phyloP scores from a whole-genome alignment of 1,140 invertebrate species.

The Anastatus disparis region DNA sequence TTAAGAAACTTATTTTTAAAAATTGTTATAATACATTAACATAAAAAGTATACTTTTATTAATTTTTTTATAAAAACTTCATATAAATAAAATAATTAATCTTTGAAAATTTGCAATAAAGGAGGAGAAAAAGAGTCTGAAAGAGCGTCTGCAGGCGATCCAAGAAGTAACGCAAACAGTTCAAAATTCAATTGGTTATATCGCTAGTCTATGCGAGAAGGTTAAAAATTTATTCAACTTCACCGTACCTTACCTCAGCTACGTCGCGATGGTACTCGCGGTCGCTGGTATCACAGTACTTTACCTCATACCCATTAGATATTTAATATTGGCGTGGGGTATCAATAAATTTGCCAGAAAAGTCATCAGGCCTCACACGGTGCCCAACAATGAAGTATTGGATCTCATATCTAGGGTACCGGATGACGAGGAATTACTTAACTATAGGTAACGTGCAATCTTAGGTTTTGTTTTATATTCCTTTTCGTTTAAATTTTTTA shows the following conservation, averaged over 20 bases:
- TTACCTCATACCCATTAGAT: slow-evolving; percentile 91
- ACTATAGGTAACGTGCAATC: slow-evolving; percentile 68
- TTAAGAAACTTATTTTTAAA: not conserved
- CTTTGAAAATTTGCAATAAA: slow-evolving; percentile 63
- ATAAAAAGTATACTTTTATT: not conserved
- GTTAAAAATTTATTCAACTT: slow-evolving; percentile 98
- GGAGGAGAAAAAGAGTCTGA: slow-evolving; percentile 96
- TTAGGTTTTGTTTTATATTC: too few relatives aligned
- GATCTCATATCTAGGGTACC: slow-evolving; percentile 96
- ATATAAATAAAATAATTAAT: not conserved
- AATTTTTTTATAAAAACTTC: not conserved
- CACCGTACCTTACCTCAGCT: slow-evolving; percentile 95
- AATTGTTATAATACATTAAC: too few relatives aligned
- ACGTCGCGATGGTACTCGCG: slow-evolving; percentile 85
- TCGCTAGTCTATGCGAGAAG: slow-evolving; percentile 91
- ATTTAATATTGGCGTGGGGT: slow-evolving; percentile 95
- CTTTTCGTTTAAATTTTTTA: too few relatives aligned
- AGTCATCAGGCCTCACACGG: slow-evolving; percentile 90
- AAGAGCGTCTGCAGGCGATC: slow-evolving; percentile 92
- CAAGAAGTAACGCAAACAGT: slow-evolving; percentile 95
- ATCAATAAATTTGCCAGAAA: slow-evolving; percentile 97
- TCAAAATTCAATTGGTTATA: slow-evolving; percentile 92
- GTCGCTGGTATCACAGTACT: slow-evolving; percentile 80
- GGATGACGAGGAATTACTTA: slow-evolving; percentile 91
- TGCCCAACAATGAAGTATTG: slow-evolving; percentile 97